Evolutionary conservation across 2,113 vertebrate species (phyloP).

Genomic region (Chascanopsetta lugubris): DNA sequence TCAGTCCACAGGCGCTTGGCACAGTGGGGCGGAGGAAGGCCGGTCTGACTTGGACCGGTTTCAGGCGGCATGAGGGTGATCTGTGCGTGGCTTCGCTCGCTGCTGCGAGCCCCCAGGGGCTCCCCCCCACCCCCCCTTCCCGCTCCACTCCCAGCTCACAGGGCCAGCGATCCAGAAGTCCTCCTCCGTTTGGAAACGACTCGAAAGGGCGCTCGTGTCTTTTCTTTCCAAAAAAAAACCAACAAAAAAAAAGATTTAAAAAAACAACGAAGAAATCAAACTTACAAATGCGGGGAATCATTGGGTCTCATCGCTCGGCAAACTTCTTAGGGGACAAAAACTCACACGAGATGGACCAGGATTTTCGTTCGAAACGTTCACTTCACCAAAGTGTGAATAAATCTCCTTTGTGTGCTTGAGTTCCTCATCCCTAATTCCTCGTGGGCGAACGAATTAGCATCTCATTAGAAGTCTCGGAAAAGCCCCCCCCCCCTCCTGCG

Average conservation of each 20-base stretch:
- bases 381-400: slow-evolving; percentile 35
- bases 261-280: no score
- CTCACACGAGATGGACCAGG: not conserved
- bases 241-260: no score
- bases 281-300: slow-evolving; percentile 26
- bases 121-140: no score
- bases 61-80: slow-evolving; percentile 58
- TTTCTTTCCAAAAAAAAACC: slow-evolving; percentile 45
- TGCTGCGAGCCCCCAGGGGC: slow-evolving; percentile 43
- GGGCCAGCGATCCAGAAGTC: slow-evolving; percentile 47
- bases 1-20: slow-evolving; percentile 54
- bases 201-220: slow-evolving; percentile 49
- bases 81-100: slow-evolving; percentile 48
- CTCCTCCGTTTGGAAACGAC: slow-evolving; percentile 39
- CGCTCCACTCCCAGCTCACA: slow-evolving; percentile 50
- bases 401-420: slow-evolving; percentile 68
- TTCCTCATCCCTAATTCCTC: slow-evolving; percentile 61
- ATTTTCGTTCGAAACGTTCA: slow-evolving; percentile 33
- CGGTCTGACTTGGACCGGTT: slow-evolving; percentile 69
- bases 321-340: slow-evolving; percentile 12
- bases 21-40: slow-evolving; percentile 65
- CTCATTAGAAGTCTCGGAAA: slow-evolving; percentile 71
- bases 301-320: slow-evolving; percentile 2
- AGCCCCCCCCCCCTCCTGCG: slow-evolving; percentile 44
- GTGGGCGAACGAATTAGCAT: slow-evolving; percentile 73